Evolutionary conservation across 2,888 invertebrate species (phyloP).

Genomic region (Antitype chi): DNA sequence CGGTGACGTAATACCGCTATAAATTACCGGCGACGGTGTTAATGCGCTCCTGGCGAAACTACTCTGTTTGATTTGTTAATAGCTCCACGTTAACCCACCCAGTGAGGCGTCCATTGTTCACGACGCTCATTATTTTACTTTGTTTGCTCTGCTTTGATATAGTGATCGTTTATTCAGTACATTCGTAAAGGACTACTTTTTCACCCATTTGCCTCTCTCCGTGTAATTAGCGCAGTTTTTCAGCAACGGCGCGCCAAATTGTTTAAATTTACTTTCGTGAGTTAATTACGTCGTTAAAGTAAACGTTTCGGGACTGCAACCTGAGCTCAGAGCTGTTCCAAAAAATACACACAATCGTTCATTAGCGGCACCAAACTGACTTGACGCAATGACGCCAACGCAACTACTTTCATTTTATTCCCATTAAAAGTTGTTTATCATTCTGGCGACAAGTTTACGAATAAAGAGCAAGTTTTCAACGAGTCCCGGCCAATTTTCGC

Average conservation of each 20-base stretch:
- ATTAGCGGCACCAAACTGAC: constrained; percentile 19
- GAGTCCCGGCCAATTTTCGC: constrained; percentile 52
- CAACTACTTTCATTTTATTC: constrained; percentile 65
- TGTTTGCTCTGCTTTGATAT: constrained; percentile 48
- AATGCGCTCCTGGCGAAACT: constrained; percentile 58
- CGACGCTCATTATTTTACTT: constrained; percentile 50
- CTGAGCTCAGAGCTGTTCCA: constrained; percentile 7
- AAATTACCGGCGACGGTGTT: constrained; percentile 60
- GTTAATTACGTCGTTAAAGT: constrained; percentile 57
- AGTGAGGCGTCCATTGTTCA: constrained; percentile 34
- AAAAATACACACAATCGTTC: constrained; percentile 33
- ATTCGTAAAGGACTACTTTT: constrained; percentile 33
- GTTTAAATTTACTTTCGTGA: constrained; percentile 43
- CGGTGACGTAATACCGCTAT: constrained; percentile 53
- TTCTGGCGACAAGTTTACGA: constrained; percentile 64
- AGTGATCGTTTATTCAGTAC: constrained; percentile 51
- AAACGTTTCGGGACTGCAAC: constrained; percentile 42
- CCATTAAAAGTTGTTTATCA: constrained; percentile 70
- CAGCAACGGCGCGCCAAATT: constrained; percentile 32
- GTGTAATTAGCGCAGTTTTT: constrained; percentile 45
- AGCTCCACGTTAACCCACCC: constrained; percentile 44
- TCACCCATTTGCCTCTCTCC: constrained; percentile 20
- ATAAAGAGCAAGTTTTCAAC: constrained; percentile 66
- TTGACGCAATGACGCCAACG: constrained; percentile 5
- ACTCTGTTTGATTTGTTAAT: constrained; percentile 65